Percentiles rank a stretch among this genome's conserved stretches.
Evolutionary conservation across 1,140 invertebrate species (phyloP).

Genomic region (Leptonema lineaticorne): DNA sequence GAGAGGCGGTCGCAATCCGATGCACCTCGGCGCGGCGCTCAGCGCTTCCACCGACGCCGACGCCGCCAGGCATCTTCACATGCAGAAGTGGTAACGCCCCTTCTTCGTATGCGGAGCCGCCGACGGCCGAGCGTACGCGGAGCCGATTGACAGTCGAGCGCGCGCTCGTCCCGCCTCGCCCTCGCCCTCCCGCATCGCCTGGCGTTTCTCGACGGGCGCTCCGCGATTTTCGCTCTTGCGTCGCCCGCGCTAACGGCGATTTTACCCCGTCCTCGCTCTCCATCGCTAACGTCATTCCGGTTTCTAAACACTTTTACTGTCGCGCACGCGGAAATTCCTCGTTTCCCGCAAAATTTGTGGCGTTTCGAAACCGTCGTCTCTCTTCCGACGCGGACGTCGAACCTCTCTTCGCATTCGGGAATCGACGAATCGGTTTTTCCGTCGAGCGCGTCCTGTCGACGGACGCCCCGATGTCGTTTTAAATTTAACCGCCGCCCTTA

Average conservation of each 20-base stretch:
- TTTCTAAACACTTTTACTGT: neutral
- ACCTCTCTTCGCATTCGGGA: too few species aligned
- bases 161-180: neutral
- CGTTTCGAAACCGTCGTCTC: too few species aligned
- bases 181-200: neutral
- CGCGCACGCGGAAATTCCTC: neutral
- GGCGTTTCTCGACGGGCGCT: neutral
- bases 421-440: too few species aligned
- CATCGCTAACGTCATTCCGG: neutral
- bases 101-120: neutral
- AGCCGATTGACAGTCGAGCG: neutral
- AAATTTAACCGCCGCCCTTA: too few species aligned
- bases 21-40: conserved; percentile 71
- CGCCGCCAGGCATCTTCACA: conserved; percentile 52
- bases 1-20: conserved; percentile 75
- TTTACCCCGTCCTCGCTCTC: neutral
- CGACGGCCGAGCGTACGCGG: neutral
- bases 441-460: too few species aligned
- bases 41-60: conserved; percentile 69
- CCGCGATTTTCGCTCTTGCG: neutral
- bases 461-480: too few species aligned
- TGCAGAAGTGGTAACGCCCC: conserved; percentile 50
- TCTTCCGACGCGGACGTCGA: too few species aligned
- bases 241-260: neutral
- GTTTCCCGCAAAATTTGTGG: neutral